phyloP scores from a whole-genome alignment of 2,113 vertebrate species.

The Corynorhinus townsendii region DNA sequence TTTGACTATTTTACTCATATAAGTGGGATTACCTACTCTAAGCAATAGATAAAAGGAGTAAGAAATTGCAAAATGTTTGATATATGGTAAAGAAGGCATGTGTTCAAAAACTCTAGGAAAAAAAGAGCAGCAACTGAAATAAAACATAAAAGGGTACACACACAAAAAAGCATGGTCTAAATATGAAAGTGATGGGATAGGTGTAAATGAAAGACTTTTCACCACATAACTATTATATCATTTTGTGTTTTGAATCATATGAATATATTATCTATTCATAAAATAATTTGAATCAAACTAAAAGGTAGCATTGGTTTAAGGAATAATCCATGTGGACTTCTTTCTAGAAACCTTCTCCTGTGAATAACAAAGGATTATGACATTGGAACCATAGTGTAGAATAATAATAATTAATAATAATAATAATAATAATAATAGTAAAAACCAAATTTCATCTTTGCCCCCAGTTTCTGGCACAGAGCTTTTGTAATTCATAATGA shows the following conservation, averaged over 20 bases:
- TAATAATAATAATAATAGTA: not conserved
- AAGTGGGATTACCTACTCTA: not conserved
- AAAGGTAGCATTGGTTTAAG: not conserved
- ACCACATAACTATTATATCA: not conserved
- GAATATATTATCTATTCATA: not conserved
- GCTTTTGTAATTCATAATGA: no score
- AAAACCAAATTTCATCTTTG: not conserved
- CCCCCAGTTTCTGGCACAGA: not conserved
- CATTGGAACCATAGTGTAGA: not conserved
- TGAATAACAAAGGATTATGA: not conserved
- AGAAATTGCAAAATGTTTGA: not conserved
- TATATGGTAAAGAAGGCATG: not conserved
- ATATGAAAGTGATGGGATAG: not conserved
- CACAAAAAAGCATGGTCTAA: not conserved
- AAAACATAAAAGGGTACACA: not conserved
- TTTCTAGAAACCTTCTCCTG: not conserved
- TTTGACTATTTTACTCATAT: not conserved
- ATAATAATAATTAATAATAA: not conserved
- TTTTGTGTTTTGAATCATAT: constrained; percentile 3
- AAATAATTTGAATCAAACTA: not conserved
- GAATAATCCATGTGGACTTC: not conserved
- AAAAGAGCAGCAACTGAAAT: constrained; percentile 1
- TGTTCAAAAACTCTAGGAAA: not conserved
- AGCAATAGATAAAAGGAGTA: not conserved
- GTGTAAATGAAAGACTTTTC: not conserved